These are phyloP conservation scores for Argyrosomus japonicus DNA, from an alignment of 2,113 vertebrate genomes.

Conservation along the genomic window DNA sequence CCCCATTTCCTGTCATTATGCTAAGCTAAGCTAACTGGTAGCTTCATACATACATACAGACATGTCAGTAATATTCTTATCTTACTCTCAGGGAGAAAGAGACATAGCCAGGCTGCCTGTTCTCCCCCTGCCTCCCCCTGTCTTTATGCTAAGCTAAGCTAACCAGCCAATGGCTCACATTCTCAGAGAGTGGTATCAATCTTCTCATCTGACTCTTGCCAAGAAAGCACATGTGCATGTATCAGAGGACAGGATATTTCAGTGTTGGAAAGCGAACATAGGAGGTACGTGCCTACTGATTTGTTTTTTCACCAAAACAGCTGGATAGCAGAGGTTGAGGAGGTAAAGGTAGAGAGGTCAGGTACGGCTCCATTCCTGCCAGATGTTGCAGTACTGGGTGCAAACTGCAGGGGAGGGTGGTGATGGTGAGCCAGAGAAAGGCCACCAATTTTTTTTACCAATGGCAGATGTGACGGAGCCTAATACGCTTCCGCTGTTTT, in stretches of 20 bases:
- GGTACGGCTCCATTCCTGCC: slow-evolving; percentile 38
- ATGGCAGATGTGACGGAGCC: slow-evolving; percentile 53
- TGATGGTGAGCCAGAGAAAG: not conserved
- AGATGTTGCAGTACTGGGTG: slow-evolving; percentile 49
- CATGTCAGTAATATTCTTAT: too few relatives aligned
- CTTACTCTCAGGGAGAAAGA: too few relatives aligned
- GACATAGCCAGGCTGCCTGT: too few relatives aligned
- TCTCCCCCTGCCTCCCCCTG: too few relatives aligned
- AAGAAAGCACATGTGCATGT: not conserved
- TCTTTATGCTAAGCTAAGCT: too few relatives aligned
- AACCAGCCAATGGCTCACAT: too few relatives aligned
- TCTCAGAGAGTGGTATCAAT: too few relatives aligned
- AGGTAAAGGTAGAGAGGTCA: slow-evolving; percentile 38
- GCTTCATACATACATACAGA: too few relatives aligned
- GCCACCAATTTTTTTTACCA: slow-evolving; percentile 14
- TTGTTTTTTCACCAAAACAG: slow-evolving; percentile 2
- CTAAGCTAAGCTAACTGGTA: too few relatives aligned
- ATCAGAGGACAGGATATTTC: not conserved
- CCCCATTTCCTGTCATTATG: too few relatives aligned
- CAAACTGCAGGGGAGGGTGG: slow-evolving; percentile 35
- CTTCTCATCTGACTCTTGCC: too few relatives aligned
- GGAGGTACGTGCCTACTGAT: not conserved
- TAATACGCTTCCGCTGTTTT: slow-evolving; percentile 52
- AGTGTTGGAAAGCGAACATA: not conserved
- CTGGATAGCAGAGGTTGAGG: slow-evolving; percentile 38